Base-by-base conservation (phyloP, 2,888 invertebrate genomes). In the Pseudanteris insignis region DNA sequence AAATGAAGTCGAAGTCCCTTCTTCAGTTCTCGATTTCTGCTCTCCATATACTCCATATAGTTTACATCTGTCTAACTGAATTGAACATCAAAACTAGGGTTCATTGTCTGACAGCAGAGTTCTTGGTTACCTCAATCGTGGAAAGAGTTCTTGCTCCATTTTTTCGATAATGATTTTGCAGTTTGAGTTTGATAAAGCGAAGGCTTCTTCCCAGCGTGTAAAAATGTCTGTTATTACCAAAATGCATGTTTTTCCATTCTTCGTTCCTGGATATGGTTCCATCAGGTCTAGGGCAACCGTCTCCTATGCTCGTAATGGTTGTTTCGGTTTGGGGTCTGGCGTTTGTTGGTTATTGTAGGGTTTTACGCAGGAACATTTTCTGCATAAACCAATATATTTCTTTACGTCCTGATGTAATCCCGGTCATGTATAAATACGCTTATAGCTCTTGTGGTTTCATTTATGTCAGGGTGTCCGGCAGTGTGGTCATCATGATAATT, bases 11-110 rank as follows among this genome's bases (percentile, higher is more conserved):
- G 29, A 1, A 61, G 18, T 9, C 50, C 61, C 21, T 59, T 63
- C 12, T 63, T 65, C 0, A 63, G 15, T n/a, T 63, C 63, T 18
- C 57, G 62, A 25, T 60, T 63, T 5, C 60, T 32, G 1, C 61
- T 30, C 9, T 60, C 60, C 0, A 53, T 48, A 1, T 57, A 12
- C 12, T 3, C 21, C 6, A 63, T 61, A 65, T 2, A n/a, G 3
- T 11, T 11, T 7, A 13, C 37, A 24, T 11, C 12, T 15, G 7
- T 37, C 8, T 1, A 10, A n/a, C 43, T 43, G 50, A 1, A 6
- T 2, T 0, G 18, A 2, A 3, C 43, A 44, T 0, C 12, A 3
- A 24, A 65, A 65, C 24, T 65, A 63, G 0, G 50, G 44, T 0
- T 60, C 63, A 30, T 65, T 65, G 25, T 63, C 62, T 1, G 44